phyloP scores from a whole-genome alignment of 2,797 vertebrate genomes.

The Galagoides demidoff region DNA sequence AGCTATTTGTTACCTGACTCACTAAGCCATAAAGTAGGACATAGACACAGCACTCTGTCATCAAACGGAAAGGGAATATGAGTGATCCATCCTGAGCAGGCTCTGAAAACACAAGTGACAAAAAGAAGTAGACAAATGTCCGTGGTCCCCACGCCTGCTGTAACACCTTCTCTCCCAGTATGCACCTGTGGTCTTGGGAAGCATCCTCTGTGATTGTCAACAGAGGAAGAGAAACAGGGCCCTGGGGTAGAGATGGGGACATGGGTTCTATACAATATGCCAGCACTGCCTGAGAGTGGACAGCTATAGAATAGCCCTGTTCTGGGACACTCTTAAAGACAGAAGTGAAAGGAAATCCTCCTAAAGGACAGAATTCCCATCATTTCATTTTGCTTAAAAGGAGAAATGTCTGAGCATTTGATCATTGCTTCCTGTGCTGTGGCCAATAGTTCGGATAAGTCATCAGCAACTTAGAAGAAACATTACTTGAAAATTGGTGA shows the following conservation, averaged over 20 bases:
- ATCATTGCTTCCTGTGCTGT: not conserved
- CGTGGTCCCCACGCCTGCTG: too few species aligned
- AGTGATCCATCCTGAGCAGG: not conserved
- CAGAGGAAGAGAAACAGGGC: not conserved
- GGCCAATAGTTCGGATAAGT: not conserved
- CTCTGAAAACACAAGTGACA: not conserved
- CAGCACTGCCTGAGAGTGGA: not conserved
- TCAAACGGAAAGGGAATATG: not conserved
- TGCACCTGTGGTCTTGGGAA: not conserved
- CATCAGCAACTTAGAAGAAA: not conserved
- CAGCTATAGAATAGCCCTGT: not conserved
- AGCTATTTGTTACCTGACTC: not conserved
- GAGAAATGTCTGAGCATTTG: not conserved
- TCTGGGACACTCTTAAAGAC: not conserved
- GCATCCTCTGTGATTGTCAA: not conserved
- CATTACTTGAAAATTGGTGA: not conserved
- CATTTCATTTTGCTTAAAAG: not conserved
- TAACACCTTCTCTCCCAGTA: not conserved
- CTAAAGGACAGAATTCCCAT: not conserved
- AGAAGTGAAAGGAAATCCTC: not conserved
- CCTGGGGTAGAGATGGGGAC: not conserved
- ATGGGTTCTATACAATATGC: not conserved
- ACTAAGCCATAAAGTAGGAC: not conserved
- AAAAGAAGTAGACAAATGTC: not conserved
- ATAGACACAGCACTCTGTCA: not conserved